phyloP scores from a whole-genome alignment of 1,140 invertebrate species.

The Coelopa frigida region DNA sequence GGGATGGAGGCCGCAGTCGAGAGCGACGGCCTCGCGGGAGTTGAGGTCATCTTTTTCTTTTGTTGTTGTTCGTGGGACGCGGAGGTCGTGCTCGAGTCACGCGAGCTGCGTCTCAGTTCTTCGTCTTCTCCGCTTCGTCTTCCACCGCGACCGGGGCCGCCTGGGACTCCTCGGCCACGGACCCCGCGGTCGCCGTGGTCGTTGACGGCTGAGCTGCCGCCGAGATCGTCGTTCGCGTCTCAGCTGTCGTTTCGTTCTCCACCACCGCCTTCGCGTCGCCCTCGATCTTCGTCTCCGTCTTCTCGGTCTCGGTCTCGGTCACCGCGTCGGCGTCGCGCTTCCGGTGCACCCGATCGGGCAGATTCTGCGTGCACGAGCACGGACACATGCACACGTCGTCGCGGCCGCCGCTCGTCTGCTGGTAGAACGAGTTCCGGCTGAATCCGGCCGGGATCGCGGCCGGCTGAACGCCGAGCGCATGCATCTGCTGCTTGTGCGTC shows the following conservation, averaged over 20 bases:
- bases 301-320: background rate
- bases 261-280: background rate
- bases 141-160: slow-evolving; percentile 8
- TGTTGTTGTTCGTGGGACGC: too few species aligned
- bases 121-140: slow-evolving; percentile 7
- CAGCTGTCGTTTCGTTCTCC: background rate
- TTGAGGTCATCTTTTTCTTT: too few species aligned
- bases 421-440: slow-evolving; percentile 33
- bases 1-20: too few species aligned
- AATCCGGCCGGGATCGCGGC: slow-evolving; percentile 25
- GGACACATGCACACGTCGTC: slow-evolving; percentile 43
- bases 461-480: slow-evolving; percentile 37
- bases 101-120: background rate
- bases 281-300: background rate
- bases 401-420: slow-evolving; percentile 26
- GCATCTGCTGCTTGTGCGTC: slow-evolving; percentile 17
- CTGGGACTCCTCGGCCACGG: background rate
- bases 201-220: slow-evolving; percentile 1
- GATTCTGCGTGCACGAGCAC: slow-evolving; percentile 41
- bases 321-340: slow-evolving; percentile 21
- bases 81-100: too few species aligned
- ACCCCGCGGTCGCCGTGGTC: slow-evolving; percentile 3
- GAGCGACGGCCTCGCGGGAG: too few species aligned
- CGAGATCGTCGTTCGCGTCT: background rate
- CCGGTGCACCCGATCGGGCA: slow-evolving; percentile 28